A percentile compares a stretch with the other conserved stretches of the same genome.
Evolutionary conservation across 2,888 invertebrate species (phyloP).

Genomic region (Epistrophe grossulariae): DNA sequence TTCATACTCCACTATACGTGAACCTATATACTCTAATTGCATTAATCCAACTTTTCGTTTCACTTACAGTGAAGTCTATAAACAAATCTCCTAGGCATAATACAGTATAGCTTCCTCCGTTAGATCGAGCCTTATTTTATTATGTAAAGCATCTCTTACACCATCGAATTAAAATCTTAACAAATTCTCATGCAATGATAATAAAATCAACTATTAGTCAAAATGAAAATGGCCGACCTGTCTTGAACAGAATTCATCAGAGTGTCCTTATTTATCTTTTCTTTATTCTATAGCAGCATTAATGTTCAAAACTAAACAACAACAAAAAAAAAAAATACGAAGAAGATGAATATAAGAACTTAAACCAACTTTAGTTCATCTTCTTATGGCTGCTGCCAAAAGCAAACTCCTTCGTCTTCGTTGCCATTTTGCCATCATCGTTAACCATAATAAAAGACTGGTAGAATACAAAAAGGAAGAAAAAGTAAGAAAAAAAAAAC

Average conservation of each 20-base stretch:
- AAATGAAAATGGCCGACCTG: slow-evolving; percentile 46
- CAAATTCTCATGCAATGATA: slow-evolving; percentile 39
- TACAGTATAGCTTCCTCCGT: not conserved
- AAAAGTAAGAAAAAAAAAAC: no score
- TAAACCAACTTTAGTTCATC: slow-evolving; percentile 46
- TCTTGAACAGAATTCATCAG: slow-evolving; percentile 24
- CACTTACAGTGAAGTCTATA: not conserved
- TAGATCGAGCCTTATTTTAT: not conserved
- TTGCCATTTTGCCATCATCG: slow-evolving; percentile 13
- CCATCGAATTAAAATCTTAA: not conserved
- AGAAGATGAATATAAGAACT: slow-evolving; percentile 15
- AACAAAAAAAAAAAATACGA: no score
- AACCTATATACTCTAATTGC: no score
- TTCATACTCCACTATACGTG: no score
- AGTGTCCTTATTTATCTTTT: not conserved
- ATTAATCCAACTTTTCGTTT: not conserved
- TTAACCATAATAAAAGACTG: slow-evolving; percentile 37
- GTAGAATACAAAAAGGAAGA: not conserved
- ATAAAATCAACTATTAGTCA: slow-evolving; percentile 58
- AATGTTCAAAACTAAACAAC: slow-evolving; percentile 4
- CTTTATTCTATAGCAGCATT: no score
- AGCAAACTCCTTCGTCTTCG: slow-evolving; percentile 24
- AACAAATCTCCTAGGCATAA: not conserved
- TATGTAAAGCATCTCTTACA: not conserved
- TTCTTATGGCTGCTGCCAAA: slow-evolving; percentile 39